Conservation (phyloP, 2,113 vertebrate species). For the Tinamus guttatus region DNA sequence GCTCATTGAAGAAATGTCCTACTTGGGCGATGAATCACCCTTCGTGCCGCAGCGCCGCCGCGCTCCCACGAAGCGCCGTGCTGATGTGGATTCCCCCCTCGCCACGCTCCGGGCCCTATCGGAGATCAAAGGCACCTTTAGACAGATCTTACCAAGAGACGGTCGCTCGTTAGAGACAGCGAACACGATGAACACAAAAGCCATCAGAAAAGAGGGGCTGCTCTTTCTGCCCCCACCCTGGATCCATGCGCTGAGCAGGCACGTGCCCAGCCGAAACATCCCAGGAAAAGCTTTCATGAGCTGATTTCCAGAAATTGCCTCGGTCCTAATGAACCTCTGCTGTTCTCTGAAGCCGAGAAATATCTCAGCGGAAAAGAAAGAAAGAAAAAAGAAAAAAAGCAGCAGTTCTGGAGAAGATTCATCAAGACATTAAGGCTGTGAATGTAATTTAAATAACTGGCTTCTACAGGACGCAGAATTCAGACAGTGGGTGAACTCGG, state of each 20-base stretch:
- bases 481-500: background rate
- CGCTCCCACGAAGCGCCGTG: constrained; percentile 17
- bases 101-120: constrained; percentile 38
- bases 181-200: constrained; percentile 63
- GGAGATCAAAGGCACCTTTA: constrained; percentile 76
- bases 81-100: constrained; percentile 65
- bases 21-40: constrained; percentile 32
- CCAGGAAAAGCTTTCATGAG: constrained; percentile 62
- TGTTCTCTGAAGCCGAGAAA: constrained; percentile 43
- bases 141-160: constrained; percentile 65
- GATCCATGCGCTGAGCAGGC: too few relatives aligned
- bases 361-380: background rate
- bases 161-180: constrained; percentile 67
- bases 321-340: constrained; percentile 49
- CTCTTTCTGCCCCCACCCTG: background rate
- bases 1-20: constrained; percentile 37
- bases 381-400: background rate
- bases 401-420: background rate
- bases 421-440: background rate
- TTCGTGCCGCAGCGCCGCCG: constrained; percentile 4
- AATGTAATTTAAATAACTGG: background rate
- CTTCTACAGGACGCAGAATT: background rate
- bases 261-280: constrained; percentile 51
- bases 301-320: constrained; percentile 32
- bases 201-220: constrained; percentile 21